Percentiles rank a stretch among this genome's conserved stretches.
Evolutionary conservation across 2,888 invertebrate species (phyloP).

Genomic region (Idaea straminata): DNA sequence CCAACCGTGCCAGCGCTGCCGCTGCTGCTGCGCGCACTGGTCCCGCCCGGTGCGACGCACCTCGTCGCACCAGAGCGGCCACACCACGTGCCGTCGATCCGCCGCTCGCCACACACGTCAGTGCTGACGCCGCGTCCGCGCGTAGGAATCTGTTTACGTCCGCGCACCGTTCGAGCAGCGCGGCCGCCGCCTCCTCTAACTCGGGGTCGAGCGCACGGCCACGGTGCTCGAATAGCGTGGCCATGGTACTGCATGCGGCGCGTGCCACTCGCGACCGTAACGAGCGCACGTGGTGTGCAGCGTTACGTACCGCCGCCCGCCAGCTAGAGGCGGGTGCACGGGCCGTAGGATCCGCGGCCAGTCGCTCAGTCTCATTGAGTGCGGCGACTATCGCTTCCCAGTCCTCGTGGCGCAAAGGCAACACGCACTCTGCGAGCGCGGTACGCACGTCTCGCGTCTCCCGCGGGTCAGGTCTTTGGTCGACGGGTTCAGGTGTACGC

Average conservation of each 20-base stretch:
- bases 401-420: slow-evolving; percentile 84
- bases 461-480: slow-evolving; percentile 32
- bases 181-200: slow-evolving; percentile 90
- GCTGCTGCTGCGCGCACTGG: slow-evolving; percentile 92
- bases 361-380: slow-evolving; percentile 83
- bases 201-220: slow-evolving; percentile 84
- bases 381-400: slow-evolving; percentile 91
- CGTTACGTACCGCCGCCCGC: slow-evolving; percentile 84
- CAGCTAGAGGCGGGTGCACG: slow-evolving; percentile 85
- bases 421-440: slow-evolving; percentile 62
- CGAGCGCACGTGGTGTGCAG: slow-evolving; percentile 91
- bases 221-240: slow-evolving; percentile 87
- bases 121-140: slow-evolving; percentile 90
- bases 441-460: slow-evolving; percentile 60
- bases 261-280: slow-evolving; percentile 95
- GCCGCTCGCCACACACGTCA: slow-evolving; percentile 90
- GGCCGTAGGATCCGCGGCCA: slow-evolving; percentile 84
- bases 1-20: slow-evolving; percentile 86
- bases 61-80: slow-evolving; percentile 83
- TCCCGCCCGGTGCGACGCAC: slow-evolving; percentile 91
- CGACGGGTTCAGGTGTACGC: slow-evolving; percentile 43
- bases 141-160: slow-evolving; percentile 97
- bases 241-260: slow-evolving; percentile 90
- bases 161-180: slow-evolving; percentile 92
- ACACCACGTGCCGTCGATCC: slow-evolving; percentile 85